These are phyloP conservation scores for Spinibarbus caldwelli DNA, from an alignment of 2,797 vertebrate species.

Conservation along the genomic window DNA sequence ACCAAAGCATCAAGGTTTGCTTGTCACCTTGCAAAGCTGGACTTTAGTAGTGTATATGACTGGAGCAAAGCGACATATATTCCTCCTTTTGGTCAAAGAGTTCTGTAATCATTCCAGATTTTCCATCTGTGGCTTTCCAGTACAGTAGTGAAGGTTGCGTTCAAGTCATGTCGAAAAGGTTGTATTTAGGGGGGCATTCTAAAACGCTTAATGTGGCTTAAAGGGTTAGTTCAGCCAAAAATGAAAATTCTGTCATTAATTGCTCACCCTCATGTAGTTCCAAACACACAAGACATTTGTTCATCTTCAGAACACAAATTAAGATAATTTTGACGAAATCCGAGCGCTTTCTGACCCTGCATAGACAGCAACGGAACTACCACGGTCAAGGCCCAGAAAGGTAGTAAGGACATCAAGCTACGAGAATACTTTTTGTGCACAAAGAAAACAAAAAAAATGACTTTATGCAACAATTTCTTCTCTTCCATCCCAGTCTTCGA, in stretches of 20 bases:
- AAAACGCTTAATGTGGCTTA: neutral
- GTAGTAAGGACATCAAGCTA: neutral
- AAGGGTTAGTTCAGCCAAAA: too few species aligned
- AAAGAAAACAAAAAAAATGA: neutral
- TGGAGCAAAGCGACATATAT: neutral
- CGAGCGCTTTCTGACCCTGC: neutral
- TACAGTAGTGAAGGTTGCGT: neutral
- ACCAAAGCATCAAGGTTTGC: neutral
- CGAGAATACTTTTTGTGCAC: neutral
- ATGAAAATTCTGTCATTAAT: too few species aligned
- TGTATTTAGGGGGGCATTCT: neutral
- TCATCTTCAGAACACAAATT: neutral
- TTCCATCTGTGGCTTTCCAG: neutral
- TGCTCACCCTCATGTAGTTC: too few species aligned
- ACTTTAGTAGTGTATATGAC: neutral
- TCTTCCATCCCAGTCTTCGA: too few species aligned
- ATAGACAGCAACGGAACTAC: neutral
- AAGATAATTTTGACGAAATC: neutral
- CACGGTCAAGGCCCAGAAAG: neutral
- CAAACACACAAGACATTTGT: too few species aligned
- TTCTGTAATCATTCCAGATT: neutral
- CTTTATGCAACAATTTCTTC: neutral
- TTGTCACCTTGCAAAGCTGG: neutral
- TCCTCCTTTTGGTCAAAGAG: neutral
- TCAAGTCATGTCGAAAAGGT: neutral